Evolutionary conservation across 2,888 invertebrate genomes (phyloP).

Genomic region (Hylaea fasciaria): DNA sequence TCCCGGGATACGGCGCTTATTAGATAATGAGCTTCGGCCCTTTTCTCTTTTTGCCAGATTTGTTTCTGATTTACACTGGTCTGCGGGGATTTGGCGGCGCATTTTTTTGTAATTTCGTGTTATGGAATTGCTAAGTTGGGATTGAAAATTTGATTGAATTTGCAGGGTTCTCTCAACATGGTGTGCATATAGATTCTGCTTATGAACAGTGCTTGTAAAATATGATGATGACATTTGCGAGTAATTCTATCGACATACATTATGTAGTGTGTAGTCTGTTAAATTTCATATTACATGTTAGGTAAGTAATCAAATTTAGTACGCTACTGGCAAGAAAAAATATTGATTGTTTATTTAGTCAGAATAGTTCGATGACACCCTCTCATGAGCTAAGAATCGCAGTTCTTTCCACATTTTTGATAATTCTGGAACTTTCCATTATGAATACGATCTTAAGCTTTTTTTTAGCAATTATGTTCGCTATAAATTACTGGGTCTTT

Average conservation of each 20-base stretch:
- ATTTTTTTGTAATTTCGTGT: conserved; percentile 25
- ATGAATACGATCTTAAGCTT: too few species aligned
- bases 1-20: conserved; percentile 48
- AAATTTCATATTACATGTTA: too few species aligned
- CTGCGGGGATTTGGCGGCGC: conserved; percentile 29
- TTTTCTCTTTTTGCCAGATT: conserved; percentile 44
- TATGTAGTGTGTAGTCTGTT: too few species aligned
- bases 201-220: not conserved
- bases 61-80: conserved; percentile 36
- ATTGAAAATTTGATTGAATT: conserved; percentile 36
- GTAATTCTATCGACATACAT: too few species aligned
- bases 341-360: too few species aligned
- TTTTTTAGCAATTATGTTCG: too few species aligned
- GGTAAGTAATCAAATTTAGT: too few species aligned
- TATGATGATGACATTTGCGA: not conserved
- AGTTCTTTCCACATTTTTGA: not conserved
- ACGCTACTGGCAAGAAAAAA: too few species aligned
- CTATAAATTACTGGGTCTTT: not conserved
- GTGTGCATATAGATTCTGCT: conserved; percentile 33
- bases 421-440: too few species aligned
- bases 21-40: conserved; percentile 50
- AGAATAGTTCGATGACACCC: too few species aligned
- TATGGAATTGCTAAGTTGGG: conserved; percentile 29
- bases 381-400: too few species aligned
- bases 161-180: conserved; percentile 1